Conservation (phyloP, 2,113 vertebrate genomes). For the Tragelaphus scriptus region DNA sequence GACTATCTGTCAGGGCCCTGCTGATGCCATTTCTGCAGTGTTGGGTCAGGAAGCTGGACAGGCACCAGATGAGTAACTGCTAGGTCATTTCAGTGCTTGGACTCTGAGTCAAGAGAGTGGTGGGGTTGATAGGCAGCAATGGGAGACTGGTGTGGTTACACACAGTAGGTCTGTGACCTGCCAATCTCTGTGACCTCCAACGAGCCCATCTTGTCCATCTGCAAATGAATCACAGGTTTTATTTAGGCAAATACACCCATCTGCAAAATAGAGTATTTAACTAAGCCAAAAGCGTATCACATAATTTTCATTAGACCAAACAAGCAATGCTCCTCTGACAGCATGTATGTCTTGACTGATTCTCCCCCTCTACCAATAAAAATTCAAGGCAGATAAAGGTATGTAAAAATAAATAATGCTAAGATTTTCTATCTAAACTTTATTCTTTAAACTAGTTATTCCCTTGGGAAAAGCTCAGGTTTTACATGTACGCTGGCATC, state of each 20-base stretch:
- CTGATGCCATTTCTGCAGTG: not conserved
- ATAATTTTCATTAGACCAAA: constrained; percentile 73
- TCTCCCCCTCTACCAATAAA: constrained; percentile 58
- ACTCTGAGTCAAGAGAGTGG: not conserved
- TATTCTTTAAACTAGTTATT: not conserved
- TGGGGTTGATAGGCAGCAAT: not conserved
- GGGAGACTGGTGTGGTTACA: not conserved
- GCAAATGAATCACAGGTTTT: constrained; percentile 4
- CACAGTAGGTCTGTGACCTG: not conserved
- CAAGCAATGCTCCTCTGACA: constrained; percentile 65
- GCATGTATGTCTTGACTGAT: constrained; percentile 24
- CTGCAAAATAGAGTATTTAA: constrained; percentile 73
- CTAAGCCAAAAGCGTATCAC: constrained; percentile 65
- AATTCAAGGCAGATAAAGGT: constrained; percentile 57
- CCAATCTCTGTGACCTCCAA: not conserved
- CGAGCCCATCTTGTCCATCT: not conserved
- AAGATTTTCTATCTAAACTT: constrained; percentile 11
- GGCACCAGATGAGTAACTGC: not conserved
- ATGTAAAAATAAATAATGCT: constrained; percentile 60
- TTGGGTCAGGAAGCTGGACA: not conserved
- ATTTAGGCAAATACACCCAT: constrained; percentile 40
- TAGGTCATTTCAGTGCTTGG: not conserved
- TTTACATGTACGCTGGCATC: not conserved
- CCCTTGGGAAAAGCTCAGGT: not conserved
- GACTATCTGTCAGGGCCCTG: not conserved